Evolutionary conservation across 2,113 vertebrate species (phyloP).

Genomic region (Hucho hucho): DNA sequence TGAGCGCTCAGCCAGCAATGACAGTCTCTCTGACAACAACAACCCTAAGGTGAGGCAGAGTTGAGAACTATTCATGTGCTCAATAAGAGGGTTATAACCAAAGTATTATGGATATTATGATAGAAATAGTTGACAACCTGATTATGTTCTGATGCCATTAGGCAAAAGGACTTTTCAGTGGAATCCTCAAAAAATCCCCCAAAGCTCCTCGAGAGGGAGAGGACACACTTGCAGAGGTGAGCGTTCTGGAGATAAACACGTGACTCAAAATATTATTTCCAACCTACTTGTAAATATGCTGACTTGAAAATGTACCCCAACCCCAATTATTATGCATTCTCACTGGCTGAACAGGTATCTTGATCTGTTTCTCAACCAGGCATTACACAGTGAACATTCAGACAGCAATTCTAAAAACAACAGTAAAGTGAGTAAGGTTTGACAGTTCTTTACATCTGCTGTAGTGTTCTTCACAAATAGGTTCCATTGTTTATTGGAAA

Average conservation of each 20-base stretch:
- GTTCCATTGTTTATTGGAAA: not conserved
- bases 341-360: too few species aligned
- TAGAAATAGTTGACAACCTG: not conserved
- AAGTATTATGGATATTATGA: not conserved
- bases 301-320: not conserved
- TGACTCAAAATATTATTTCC: too few species aligned
- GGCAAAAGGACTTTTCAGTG: conserved; percentile 54
- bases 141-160: conserved; percentile 14
- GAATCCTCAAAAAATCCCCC: conserved; percentile 47
- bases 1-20: conserved; percentile 12
- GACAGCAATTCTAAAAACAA: conserved; percentile 13
- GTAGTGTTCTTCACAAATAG: too few species aligned
- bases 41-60: conserved; percentile 44
- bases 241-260: not conserved
- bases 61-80: conserved; percentile 20
- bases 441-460: not conserved
- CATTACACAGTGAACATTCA: conserved; percentile 1
- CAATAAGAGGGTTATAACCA: not conserved
- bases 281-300: too few species aligned
- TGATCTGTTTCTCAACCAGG: too few species aligned
- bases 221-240: not conserved
- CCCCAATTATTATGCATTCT: not conserved
- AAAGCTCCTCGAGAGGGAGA: conserved; percentile 39
- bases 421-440: conserved; percentile 14
- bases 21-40: conserved; percentile 23